phyloP scores from a whole-genome alignment of 2,113 vertebrate species.

The Tonatia bakeri region DNA sequence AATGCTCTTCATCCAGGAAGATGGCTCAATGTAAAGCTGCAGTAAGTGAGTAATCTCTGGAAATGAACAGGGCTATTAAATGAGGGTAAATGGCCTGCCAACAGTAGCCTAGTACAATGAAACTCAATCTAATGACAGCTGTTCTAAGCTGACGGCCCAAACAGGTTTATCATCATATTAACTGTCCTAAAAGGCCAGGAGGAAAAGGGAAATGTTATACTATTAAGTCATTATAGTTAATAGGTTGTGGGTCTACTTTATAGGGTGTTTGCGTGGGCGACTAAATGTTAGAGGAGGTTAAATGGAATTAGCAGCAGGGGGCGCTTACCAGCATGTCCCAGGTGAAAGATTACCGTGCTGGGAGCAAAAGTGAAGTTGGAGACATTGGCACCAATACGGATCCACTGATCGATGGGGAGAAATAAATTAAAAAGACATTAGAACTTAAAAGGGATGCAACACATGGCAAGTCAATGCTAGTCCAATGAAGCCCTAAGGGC shows the following conservation, averaged over 20 bases:
- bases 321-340: conserved; percentile 94
- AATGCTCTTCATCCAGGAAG: conserved; percentile 52
- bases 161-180: conserved; percentile 79
- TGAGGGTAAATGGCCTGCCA: conserved; percentile 72
- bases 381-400: conserved; percentile 97
- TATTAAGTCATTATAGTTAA: conserved; percentile 87
- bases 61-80: conserved; percentile 77
- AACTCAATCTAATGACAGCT: conserved; percentile 72
- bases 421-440: conserved; percentile 69
- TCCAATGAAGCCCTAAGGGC: background rate
- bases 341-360: conserved; percentile 95
- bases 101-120: conserved; percentile 48
- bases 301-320: conserved; percentile 72
- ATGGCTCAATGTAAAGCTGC: conserved; percentile 60
- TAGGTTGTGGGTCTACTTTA: conserved; percentile 78
- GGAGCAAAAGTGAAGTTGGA: conserved; percentile 97
- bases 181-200: conserved; percentile 78
- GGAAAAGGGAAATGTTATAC: conserved; percentile 78
- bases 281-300: conserved; percentile 77
- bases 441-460: conserved; percentile 18
- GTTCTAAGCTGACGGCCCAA: conserved; percentile 77
- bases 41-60: conserved; percentile 74
- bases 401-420: conserved; percentile 85
- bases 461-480: background rate
- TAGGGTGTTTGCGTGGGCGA: conserved; percentile 60